phyloP scores from a whole-genome alignment of 35 echinoderm and acorn worm genomes.

The Lytechinus variegatus region DNA sequence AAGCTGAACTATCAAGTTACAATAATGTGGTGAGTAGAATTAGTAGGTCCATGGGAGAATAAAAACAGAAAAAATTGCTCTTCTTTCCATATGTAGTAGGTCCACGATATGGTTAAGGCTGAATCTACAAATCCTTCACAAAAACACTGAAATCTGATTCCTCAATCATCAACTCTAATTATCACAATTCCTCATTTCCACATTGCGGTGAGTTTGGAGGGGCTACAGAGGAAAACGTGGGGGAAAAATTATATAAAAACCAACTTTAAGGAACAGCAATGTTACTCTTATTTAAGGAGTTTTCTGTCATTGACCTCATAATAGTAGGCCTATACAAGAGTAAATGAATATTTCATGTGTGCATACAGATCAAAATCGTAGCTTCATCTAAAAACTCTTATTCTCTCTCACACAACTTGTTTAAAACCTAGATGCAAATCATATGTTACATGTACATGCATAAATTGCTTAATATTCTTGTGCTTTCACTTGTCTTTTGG shows the following conservation, averaged over 20 bases:
- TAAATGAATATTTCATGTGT: too few relatives aligned
- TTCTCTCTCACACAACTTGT: too few relatives aligned
- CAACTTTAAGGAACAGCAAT: not conserved
- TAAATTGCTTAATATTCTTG: too few relatives aligned
- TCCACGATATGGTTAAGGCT: not conserved
- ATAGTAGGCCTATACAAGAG: too few relatives aligned
- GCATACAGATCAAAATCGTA: too few relatives aligned
- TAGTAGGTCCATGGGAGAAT: not conserved
- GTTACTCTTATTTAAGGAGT: not conserved
- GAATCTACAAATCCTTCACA: not conserved
- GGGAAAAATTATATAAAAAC: not conserved
- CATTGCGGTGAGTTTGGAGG: not conserved
- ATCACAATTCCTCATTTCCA: constrained; percentile 4
- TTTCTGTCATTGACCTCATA: too few relatives aligned
- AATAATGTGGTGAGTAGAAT: not conserved
- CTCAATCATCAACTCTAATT: constrained; percentile 4
- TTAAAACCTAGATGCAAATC: too few relatives aligned
- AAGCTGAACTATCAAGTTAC: not conserved
- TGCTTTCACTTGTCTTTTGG: too few relatives aligned
- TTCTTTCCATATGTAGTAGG: not conserved
- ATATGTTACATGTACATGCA: too few relatives aligned
- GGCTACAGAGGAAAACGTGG: not conserved
- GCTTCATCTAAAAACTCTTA: too few relatives aligned
- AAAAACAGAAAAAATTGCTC: too few relatives aligned
- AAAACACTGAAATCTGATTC: not conserved